These are phyloP conservation scores for Synanthedon tipuliformis DNA, from an alignment of 2,888 invertebrate genomes.

Conservation along the genomic window DNA sequence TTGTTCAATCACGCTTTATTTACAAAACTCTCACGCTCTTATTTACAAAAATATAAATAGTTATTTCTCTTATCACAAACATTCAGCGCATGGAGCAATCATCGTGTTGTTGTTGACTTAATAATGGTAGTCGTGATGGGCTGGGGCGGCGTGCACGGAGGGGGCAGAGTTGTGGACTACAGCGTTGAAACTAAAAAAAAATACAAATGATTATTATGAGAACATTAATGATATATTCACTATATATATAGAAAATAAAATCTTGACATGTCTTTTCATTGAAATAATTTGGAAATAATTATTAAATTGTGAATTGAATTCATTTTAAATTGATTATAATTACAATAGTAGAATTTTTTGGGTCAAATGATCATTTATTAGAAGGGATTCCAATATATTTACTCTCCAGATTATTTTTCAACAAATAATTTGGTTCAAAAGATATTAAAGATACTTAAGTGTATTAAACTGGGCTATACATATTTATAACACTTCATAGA, in stretches of 20 bases:
- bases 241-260: too few species aligned
- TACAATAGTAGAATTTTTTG: too few species aligned
- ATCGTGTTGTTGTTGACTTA: conserved; percentile 10
- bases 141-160: conserved; percentile 38
- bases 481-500: too few species aligned
- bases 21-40: conserved; percentile 15
- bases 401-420: too few species aligned
- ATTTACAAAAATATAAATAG: conserved; percentile 28
- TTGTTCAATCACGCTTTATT: conserved; percentile 19
- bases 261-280: too few species aligned
- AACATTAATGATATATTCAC: neutral
- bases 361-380: too few species aligned
- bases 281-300: too few species aligned
- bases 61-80: conserved; percentile 4
- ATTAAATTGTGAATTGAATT: too few species aligned
- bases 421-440: neutral
- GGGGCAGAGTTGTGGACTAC: conserved; percentile 57
- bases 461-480: neutral
- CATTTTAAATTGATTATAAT: too few species aligned
- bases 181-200: conserved; percentile 57
- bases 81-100: conserved; percentile 2
- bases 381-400: too few species aligned
- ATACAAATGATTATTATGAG: neutral
- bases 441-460: neutral
- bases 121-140: conserved; percentile 31